Base-by-base conservation (phyloP, 2,888 invertebrate genomes). In the Melinaea marsaeus region DNA sequence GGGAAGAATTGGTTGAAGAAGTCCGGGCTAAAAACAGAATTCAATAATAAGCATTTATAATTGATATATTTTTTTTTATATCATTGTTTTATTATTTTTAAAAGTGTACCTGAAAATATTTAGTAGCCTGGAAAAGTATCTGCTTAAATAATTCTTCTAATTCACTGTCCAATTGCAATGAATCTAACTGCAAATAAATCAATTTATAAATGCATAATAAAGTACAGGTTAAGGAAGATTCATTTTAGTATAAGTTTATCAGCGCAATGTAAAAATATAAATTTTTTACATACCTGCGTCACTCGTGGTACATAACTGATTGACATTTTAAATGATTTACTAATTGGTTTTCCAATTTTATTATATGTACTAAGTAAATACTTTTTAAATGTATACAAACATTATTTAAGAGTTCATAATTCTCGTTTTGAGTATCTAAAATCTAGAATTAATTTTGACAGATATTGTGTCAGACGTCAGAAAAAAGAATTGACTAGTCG, bases 91-190 rank as follows among this genome's bases (percentile, higher is more conserved):
- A 2, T 37, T 42, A 9, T 9, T 42, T 42, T 42, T 5, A 0
- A 42, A 42, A 42, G 42, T 42, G 42, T 86, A 95, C 95, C 78
- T 94, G 93, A 71, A 95, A 88, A 75, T 92, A 92, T 75, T 94
- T 94, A 2, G 93, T 85, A 56, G 94, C 92, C 72, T 93, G 91
- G 64, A 93, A 90, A 22, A 95, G 78, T 71, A 95, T 93, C 63
- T 92, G 92, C 69, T 93, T 93, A 57, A 97, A 92, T 57, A 96
- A 88, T 68, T 93, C 94, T 67, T 94, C 92, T 58, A 97, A 93
- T 87, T 97, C 96, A 68, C 92, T 92, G 80, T 97, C 97, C 47
- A 97, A 87, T 74, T 95, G 94, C n/a, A 93, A 90, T 37, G 96
- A 95, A 86, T 97, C 97, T 67, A 96, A 88, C 92, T 95, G 74